Evolutionary conservation across 1,140 invertebrate genomes (phyloP).

Genomic region (Tetragonula clypearis): DNA sequence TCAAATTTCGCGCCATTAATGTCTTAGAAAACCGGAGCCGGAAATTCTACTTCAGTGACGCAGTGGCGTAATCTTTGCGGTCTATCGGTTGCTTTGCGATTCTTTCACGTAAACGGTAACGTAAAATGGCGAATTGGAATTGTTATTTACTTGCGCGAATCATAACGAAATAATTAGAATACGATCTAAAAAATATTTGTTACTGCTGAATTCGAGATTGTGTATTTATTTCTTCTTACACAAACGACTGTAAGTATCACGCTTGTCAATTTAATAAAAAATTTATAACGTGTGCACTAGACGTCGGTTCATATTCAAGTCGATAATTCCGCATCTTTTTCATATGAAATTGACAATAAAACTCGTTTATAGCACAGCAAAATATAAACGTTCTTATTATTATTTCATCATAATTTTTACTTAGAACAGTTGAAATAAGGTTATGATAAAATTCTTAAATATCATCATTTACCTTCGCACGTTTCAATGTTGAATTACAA

Average conservation of each 20-base stretch:
- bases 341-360: conserved; percentile 18
- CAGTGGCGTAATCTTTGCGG: conserved; percentile 62
- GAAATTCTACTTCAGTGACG: conserved; percentile 50
- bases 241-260: conserved; percentile 54
- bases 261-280: conserved; percentile 49
- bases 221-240: neutral
- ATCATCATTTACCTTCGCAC: neutral
- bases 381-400: neutral
- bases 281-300: conserved; percentile 42
- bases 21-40: conserved; percentile 51
- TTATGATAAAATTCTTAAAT: conserved; percentile 41
- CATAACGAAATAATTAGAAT: conserved; percentile 50
- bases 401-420: conserved; percentile 1
- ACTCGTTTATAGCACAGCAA: neutral
- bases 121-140: conserved; percentile 73
- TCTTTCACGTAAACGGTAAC: conserved; percentile 58
- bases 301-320: conserved; percentile 30
- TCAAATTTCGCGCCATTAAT: conserved; percentile 47
- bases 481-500: conserved; percentile 24
- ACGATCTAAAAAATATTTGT: conserved; percentile 2
- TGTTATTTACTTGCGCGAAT: conserved; percentile 69
- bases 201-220: neutral
- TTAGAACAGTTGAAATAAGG: conserved; percentile 26
- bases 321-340: conserved; percentile 42
- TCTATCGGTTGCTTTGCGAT: conserved; percentile 58